A percentile compares a stretch with the other conserved stretches of the same genome.
These are phyloP conservation scores for Synanthedon vespiformis DNA, from an alignment of 2,888 invertebrate species.

Conservation along the genomic window DNA sequence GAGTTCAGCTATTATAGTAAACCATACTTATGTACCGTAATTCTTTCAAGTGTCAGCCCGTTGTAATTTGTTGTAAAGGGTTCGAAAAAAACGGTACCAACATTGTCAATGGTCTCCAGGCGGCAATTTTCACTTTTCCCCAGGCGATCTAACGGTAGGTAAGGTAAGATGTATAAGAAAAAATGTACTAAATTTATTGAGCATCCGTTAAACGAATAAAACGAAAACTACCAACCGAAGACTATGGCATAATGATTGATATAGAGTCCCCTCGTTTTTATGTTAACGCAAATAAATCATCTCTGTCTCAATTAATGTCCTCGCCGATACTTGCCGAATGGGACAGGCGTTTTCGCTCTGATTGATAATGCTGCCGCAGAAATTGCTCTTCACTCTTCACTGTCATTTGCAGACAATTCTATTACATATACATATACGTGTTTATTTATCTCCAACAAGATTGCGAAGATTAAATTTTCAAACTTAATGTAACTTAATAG, in stretches of 20 bases:
- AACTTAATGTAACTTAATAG: too few species aligned
- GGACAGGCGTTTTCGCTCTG: constrained; percentile 22
- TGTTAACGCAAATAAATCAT: constrained; percentile 30
- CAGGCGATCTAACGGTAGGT: too few species aligned
- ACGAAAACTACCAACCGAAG: constrained; percentile 8
- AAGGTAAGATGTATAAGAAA: too few species aligned
- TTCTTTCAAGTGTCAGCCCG: too few species aligned
- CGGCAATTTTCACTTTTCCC: too few species aligned
- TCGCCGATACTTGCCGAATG: constrained; percentile 16
- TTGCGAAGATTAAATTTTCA: too few species aligned
- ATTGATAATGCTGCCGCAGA: constrained; percentile 18
- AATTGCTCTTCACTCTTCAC: constrained; percentile 6
- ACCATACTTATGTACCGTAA: too few species aligned
- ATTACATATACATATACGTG: not conserved
- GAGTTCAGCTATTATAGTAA: too few species aligned
- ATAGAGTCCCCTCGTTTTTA: constrained; percentile 20
- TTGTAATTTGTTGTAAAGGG: too few species aligned
- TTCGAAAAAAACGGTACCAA: too few species aligned
- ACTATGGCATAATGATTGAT: constrained; percentile 21
- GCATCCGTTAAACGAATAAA: constrained; percentile 14
- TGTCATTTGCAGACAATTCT: constrained; percentile 2
- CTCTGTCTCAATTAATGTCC: constrained; percentile 32
- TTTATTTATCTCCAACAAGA: not conserved
- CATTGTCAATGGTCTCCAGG: too few species aligned
- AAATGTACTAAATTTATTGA: too few species aligned